A percentile compares a stretch with the other conserved stretches of the same genome.
phyloP scores from a whole-genome alignment of 2,888 invertebrate genomes.

The Branchellion lobata region DNA sequence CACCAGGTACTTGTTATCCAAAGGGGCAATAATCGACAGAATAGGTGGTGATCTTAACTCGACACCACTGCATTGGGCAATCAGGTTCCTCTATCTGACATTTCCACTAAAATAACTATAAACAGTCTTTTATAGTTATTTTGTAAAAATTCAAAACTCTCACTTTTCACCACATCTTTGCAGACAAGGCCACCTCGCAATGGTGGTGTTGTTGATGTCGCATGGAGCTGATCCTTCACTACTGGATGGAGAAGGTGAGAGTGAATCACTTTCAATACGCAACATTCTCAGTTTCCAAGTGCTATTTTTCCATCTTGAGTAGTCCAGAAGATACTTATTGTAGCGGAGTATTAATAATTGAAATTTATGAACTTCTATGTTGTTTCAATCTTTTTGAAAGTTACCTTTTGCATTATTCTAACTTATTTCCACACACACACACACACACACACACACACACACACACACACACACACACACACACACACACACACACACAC shows the following conservation, averaged over 20 bases:
- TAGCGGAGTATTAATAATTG: no score
- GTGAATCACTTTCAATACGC: background rate
- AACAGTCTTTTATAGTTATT: no score
- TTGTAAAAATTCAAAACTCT: no score
- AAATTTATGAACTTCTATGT: no score
- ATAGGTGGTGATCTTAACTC: slow-evolving; percentile 93
- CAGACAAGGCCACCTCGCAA: slow-evolving; percentile 81
- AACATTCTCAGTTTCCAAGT: background rate
- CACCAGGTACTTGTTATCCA: slow-evolving; percentile 74
- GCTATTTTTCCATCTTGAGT: no score
- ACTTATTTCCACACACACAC: background rate
- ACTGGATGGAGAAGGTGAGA: slow-evolving; percentile 81
- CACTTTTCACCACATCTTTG: background rate
- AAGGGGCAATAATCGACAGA: slow-evolving; percentile 85
- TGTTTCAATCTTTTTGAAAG: no score
- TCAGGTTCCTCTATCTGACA: slow-evolving; percentile 66
- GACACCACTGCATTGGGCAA: slow-evolving; percentile 97
- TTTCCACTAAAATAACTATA: background rate
- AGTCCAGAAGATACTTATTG: no score
- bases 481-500: no score
- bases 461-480: no score
- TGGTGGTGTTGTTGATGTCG: slow-evolving; percentile 75
- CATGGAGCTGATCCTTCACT: slow-evolving; percentile 84
- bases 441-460: no score
- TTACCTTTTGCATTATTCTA: slow-evolving; percentile 8